Base-by-base conservation (phyloP, 2,113 vertebrate genomes). In the Spheniscus mendiculus region DNA sequence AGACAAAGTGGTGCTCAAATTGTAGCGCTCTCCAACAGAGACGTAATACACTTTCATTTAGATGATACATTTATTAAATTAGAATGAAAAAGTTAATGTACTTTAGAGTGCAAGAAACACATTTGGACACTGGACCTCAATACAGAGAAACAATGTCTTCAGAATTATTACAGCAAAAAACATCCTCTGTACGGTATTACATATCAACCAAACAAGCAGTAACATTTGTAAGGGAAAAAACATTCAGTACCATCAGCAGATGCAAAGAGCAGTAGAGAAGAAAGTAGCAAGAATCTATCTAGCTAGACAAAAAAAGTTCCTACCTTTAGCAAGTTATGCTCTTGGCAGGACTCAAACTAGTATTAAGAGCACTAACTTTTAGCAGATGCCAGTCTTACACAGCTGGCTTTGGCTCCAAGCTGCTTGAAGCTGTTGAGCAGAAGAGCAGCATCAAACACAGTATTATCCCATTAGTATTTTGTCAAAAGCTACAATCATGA, bases 1-100 rank as follows among this genome's bases (percentile, higher is more conserved):
- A 50, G 32, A 78, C 20, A 49, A 61, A 53, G 38, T 42, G 42
- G 42, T 42, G 66, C 38, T 69, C 30, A 52, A 55, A 32, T 0
- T 55, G 66, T 29, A 22, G 67, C 67, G 65, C n/a, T 66, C 59
- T 89, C 87, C 92, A 93, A 94, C 45, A 90, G 47, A 97, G 53
- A 97, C 82, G 1, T 53, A 52, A 80, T 72, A 93, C 93, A 61
- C 58, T 95, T 95, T 94, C 66, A 91, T 93, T 97, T 77, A 86
- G 73, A 95, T 80, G 93, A 97, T 76, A 94, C 93, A 92, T 97
- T 98, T 98, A 98, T 98, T 98, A 98, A 98, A 97, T 98, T 97
- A 98, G 97, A 96, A 97, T 96, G 86, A 94, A 97, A 97, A 97
- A 80, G 66, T 95, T 96, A 87, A 97, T 94, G 84, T 97, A 98